phyloP scores from a whole-genome alignment of 2,113 vertebrate genomes.

The Campylomormyrus numenius region DNA sequence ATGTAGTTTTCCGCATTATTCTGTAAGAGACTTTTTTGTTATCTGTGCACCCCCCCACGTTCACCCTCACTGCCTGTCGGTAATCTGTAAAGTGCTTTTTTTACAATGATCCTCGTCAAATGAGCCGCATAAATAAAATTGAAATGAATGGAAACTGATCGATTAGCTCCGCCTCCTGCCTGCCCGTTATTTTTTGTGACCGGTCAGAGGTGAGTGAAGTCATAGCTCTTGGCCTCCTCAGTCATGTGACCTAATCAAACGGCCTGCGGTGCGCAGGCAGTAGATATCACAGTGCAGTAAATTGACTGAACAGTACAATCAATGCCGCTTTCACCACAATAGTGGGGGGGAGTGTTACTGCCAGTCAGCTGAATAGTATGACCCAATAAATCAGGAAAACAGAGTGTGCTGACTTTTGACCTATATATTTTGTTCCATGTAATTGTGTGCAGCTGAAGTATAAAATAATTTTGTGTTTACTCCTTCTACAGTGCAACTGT shows the following conservation, averaged over 20 bases:
- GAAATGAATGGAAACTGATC: constrained; percentile 17
- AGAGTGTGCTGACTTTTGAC: background rate
- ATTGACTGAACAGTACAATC: background rate
- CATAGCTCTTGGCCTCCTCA: background rate
- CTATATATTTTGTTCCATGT: background rate
- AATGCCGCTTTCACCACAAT: background rate
- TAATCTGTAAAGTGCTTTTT: constrained; percentile 11
- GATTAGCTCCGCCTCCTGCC: constrained; percentile 45
- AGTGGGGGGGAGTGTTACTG: background rate
- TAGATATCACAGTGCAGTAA: background rate
- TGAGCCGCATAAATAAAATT: background rate
- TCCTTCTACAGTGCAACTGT: background rate
- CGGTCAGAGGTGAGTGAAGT: constrained; percentile 45
- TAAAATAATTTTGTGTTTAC: background rate
- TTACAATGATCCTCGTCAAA: background rate
- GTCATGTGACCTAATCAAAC: background rate
- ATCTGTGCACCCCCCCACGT: constrained; percentile 19
- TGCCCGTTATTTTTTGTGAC: constrained; percentile 41
- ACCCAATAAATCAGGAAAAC: background rate
- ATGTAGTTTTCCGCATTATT: background rate
- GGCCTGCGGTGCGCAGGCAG: background rate
- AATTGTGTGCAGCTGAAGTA: background rate
- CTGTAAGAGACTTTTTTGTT: background rate
- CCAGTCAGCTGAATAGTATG: too few species aligned
- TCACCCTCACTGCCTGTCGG: constrained; percentile 25